phyloP scores from a whole-genome alignment of 2,113 vertebrate genomes.

The Orthonyx spaldingii region DNA sequence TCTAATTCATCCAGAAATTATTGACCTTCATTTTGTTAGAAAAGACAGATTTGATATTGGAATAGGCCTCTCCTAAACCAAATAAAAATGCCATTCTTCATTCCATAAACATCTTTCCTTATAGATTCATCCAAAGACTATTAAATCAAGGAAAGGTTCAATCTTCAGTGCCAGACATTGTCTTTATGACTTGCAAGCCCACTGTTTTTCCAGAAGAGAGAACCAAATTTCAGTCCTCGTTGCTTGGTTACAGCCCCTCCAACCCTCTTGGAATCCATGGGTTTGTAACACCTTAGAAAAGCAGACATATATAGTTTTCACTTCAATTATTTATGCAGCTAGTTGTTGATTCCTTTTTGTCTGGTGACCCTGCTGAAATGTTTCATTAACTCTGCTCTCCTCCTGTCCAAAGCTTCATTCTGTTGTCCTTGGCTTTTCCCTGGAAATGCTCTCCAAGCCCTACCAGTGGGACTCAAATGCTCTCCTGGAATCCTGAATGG shows the following conservation, averaged over 20 bases:
- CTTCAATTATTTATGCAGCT: conserved; percentile 23
- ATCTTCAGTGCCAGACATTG: background rate
- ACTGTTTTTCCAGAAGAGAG: background rate
- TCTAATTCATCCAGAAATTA: background rate
- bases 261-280: background rate
- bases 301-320: background rate
- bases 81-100: background rate
- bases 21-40: background rate
- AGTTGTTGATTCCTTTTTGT: background rate
- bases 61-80: background rate
- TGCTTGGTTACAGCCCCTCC: background rate
- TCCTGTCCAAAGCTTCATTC: background rate
- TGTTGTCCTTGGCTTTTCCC: background rate
- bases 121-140: background rate
- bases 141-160: background rate
- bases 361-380: background rate
- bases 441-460: background rate
- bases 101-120: background rate
- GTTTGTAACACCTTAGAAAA: background rate
- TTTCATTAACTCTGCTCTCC: background rate
- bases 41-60: background rate
- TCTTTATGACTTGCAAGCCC: background rate
- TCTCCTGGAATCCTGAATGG: background rate
- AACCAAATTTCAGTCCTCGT: background rate
- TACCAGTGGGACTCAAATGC: background rate